Evolutionary conservation across 2,888 invertebrate genomes (phyloP), one percentile per base, ranked within the genome.

Genomic region (Eutolmus rufibarbis): DNA sequence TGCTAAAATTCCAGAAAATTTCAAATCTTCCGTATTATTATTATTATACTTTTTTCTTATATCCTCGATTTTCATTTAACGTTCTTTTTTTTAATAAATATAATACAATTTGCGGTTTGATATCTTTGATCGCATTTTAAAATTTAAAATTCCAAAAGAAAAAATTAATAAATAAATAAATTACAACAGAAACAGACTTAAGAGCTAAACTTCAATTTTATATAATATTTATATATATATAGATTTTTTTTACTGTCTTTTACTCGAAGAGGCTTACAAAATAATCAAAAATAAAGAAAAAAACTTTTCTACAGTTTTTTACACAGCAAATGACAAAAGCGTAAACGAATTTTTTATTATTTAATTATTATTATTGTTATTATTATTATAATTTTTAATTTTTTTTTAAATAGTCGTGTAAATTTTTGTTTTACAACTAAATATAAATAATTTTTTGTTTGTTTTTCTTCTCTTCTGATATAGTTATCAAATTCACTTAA

Each of bases 311-410:
- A 57, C 31, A 51, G 51, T 14, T 28, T 34, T n/a, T 85, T 74
- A 85, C 85, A 85, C 85, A 74, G 74, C 74, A 85, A 85, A 85
- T 85, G 40, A 74, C 43, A 43, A 84, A 74, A 85, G 85, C 74
- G 85, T 46, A 85, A 74, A 74, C n/a, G 74, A 85, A 43, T 74
- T 19, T 2, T 5, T 43, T 85, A 12, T 43, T 79, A 23, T 46
- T 79, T 7, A 34, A 34, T 34, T 46, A 46, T 31, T 16, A 34
- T 28, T 56, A 34, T 51, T 23, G 16, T 81, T 31, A 51, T 51
- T 57, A 34, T 57, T 34, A 31, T 31, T 37, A 16, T 37, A 19
- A 74, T 74, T 85, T 56, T 81, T 40, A 8, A 51, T 46, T 51
- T 51, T 23, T 43, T 82, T 82, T 23, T 9, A 37, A 82, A 56